Evolutionary conservation across 1,140 invertebrate genomes (phyloP).

Genomic region (Aphidius gifuensis): DNA sequence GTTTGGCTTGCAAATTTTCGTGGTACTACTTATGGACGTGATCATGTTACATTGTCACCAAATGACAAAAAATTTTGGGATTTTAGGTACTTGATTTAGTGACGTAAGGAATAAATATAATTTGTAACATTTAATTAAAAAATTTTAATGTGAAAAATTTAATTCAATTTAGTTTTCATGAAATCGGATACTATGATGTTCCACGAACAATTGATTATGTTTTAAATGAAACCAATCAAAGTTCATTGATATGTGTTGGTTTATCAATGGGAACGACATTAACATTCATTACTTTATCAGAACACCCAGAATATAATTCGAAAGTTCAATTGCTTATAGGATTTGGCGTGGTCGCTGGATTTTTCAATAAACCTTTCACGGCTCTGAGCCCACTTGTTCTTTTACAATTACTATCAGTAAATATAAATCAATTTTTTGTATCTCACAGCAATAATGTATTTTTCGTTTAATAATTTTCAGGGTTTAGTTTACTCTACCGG

Average conservation of each 20-base stretch:
- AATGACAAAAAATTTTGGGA: constrained; percentile 52
- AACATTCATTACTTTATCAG: constrained; percentile 54
- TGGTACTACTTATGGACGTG: constrained; percentile 63
- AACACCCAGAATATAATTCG: constrained; percentile 57
- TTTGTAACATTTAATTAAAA: constrained; percentile 13
- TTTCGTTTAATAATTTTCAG: too few relatives aligned
- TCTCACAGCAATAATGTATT: constrained; percentile 7
- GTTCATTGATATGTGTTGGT: constrained; percentile 61
- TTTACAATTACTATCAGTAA: too few relatives aligned
- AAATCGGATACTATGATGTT: constrained; percentile 60
- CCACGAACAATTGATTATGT: constrained; percentile 62
- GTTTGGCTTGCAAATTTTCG: constrained; percentile 70
- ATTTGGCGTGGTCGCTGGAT: constrained; percentile 56
- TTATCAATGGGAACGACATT: constrained; percentile 68
- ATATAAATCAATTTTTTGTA: too few relatives aligned
- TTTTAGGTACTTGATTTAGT: constrained; percentile 35
- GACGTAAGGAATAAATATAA: constrained; percentile 9
- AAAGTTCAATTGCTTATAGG: constrained; percentile 55
- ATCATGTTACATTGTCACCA: constrained; percentile 44
- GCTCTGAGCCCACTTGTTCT: too few relatives aligned
- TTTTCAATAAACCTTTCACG: too few relatives aligned
- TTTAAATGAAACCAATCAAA: constrained; percentile 49
- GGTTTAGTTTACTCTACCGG: too few relatives aligned
- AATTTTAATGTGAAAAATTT: constrained; percentile 14
- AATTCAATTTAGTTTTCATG: constrained; percentile 56